Percentiles rank a stretch among this genome's conserved stretches.
Conservation (phyloP, 2,113 vertebrate genomes). For the Trichechus manatus region DNA sequence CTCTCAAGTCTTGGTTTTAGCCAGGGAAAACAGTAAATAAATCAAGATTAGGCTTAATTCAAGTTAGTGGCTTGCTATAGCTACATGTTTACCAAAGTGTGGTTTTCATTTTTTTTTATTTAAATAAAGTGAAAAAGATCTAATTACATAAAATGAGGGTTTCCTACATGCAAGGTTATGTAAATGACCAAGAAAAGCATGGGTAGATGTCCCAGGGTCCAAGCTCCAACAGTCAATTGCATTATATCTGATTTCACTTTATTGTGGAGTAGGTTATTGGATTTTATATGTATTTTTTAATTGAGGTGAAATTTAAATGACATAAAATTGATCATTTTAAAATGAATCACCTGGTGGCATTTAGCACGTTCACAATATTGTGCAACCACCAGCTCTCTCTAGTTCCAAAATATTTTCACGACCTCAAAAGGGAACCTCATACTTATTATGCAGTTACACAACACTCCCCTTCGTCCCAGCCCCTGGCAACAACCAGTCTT, state of each 20-base stretch:
- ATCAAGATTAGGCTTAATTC: neutral
- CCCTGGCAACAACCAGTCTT: no score
- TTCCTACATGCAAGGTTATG: neutral
- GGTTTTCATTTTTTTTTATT: neutral
- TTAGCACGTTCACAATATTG: no score
- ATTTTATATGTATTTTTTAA: conserved; percentile 13
- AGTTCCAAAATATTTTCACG: no score
- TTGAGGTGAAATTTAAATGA: no score
- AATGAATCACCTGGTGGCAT: no score
- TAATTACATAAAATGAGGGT: neutral
- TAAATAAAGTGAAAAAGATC: neutral
- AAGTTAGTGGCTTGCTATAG: neutral
- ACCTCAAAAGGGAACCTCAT: no score
- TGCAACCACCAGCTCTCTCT: no score
- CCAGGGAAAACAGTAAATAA: neutral
- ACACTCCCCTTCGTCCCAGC: no score
- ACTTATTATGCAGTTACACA: no score
- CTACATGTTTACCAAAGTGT: neutral
- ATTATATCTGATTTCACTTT: conserved; percentile 29
- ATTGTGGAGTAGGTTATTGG: neutral
- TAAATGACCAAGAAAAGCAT: neutral
- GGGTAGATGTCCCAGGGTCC: neutral
- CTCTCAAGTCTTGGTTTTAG: neutral
- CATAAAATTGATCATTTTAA: no score
- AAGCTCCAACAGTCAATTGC: neutral